phyloP scores from a whole-genome alignment of 2,113 vertebrate species.

The Ptychochromis oligacanthus region DNA sequence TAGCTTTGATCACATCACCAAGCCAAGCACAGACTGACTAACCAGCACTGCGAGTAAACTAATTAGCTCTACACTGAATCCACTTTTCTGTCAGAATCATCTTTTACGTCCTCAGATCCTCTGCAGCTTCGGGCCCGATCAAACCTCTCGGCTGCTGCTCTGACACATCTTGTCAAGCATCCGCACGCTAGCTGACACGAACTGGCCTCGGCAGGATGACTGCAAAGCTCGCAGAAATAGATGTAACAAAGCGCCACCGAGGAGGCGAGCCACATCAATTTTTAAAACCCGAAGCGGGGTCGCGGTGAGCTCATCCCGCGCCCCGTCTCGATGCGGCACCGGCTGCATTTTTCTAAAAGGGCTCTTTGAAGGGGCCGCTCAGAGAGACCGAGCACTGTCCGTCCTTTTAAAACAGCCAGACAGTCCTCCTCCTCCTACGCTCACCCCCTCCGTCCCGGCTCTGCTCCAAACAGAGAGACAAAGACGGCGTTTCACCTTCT shows the following conservation, averaged over 20 bases:
- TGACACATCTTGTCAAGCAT: background rate
- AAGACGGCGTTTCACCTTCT: constrained; percentile 30
- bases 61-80: background rate
- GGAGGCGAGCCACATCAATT: constrained; percentile 40
- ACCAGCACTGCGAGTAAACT: background rate
- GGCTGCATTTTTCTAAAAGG: constrained; percentile 53
- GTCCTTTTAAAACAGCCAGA: constrained; percentile 6
- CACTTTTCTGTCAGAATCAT: background rate
- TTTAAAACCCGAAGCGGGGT: constrained; percentile 45
- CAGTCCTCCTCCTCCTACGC: background rate
- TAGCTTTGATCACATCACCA: background rate
- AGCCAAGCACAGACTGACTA: background rate
- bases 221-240: constrained; percentile 38
- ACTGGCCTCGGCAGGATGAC: constrained; percentile 7
- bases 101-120: background rate
- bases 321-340: constrained; percentile 55
- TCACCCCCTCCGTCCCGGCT: background rate
- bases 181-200: constrained; percentile 17
- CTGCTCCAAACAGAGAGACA: constrained; percentile 13
- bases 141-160: background rate
- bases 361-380: constrained; percentile 49
- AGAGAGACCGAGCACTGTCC: constrained; percentile 23
- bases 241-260: constrained; percentile 36
- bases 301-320: constrained; percentile 51
- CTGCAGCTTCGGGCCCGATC: constrained; percentile 6